Conservation (phyloP, 2,113 vertebrate genomes). For the Pelodiscus sinensis region DNA sequence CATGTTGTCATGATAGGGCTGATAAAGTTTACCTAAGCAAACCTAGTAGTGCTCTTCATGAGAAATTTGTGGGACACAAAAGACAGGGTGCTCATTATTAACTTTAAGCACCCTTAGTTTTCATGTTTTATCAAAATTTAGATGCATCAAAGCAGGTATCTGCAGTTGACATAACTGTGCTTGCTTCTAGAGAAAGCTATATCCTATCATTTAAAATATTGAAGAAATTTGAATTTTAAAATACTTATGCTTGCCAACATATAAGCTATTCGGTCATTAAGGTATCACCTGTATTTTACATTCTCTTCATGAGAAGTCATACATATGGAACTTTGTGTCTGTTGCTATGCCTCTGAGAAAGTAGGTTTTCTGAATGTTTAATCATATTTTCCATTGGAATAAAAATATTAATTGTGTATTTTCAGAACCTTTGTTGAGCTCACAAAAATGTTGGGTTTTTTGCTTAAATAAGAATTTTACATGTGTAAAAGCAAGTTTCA, state of each 20-base stretch:
- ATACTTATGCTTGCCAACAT: not conserved
- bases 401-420: not conserved
- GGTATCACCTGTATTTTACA: not conserved
- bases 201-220: constrained; percentile 13
- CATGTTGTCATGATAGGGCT: not conserved
- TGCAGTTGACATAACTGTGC: not conserved
- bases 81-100: not conserved
- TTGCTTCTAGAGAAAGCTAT: not conserved
- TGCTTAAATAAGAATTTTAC: not conserved
- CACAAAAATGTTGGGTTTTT: not conserved
- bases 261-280: constrained; percentile 11
- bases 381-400: not conserved
- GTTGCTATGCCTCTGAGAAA: constrained; percentile 22
- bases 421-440: not conserved
- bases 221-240: not conserved
- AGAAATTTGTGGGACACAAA: not conserved
- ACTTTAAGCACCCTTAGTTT: not conserved
- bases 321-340: not conserved
- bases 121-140: constrained; percentile 15
- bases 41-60: not conserved
- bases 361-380: not conserved
- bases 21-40: not conserved
- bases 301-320: constrained; percentile 3
- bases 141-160: not conserved
- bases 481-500: not conserved